Base-by-base conservation (phyloP, 1,140 invertebrate species). In the Bacillus rossius region DNA sequence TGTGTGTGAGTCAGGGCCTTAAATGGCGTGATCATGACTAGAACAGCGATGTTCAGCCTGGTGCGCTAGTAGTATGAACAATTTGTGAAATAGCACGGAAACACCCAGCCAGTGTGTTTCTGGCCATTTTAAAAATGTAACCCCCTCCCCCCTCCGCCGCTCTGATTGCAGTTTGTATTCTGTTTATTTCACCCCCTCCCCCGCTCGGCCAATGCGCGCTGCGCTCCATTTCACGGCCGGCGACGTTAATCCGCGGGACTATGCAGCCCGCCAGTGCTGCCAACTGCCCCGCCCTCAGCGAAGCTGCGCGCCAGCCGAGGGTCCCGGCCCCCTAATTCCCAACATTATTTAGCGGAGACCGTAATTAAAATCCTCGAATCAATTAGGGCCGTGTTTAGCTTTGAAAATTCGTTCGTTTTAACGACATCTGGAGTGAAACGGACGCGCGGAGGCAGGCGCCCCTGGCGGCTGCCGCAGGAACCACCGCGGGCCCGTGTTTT, bases 311-410 rank as follows among this genome's bases (percentile, higher is more conserved):
- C 43, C 42, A 38, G 29, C 26, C n/a, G n/a, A n/a, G n/a, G n/a
- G n/a, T n/a, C n/a, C n/a, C n/a, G n/a, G n/a, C n/a, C n/a, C n/a
- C 29, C 22, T 58, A 58, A 58, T 58, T 58, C 57, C 57, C 57
- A 52, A 42, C 48, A 50, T 58, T 58, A 58, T 58, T 58, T 58
- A 58, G 57, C 57, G 41, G 29, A 58, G 53, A 40, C 48, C 57
- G 57, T 58, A 58, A 58, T 58, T 58, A 58, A 58, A 58, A 58
- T 58, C 57, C 34, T 58, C 20, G 57, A 58, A 58, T 58, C 57
- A 58, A 58, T 58, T 58, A 58, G 57, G 29, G 53, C 47, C 34
- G 23, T 58, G 57, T 58, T 58, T 58, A 58, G 57, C 57, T 58
- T 43, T n/a, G n/a, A 38, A 58, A 56, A 58, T 58, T 43, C 53